Evolutionary conservation across 2,888 invertebrate genomes (phyloP), one percentile per base, ranked within the genome.

Genomic region (Horisme vitalbata): DNA sequence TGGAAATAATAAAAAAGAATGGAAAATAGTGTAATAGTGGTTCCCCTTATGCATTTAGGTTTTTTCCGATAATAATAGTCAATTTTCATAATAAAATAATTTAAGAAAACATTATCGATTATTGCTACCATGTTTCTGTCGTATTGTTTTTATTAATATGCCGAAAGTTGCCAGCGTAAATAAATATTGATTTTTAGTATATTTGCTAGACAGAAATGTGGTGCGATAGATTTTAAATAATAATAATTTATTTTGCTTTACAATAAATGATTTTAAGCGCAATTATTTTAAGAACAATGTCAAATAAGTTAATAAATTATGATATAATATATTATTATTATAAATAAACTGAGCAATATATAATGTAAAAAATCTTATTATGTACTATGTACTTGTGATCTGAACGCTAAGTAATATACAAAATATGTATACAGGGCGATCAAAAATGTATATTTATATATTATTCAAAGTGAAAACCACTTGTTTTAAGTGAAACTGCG

Each of bases 41-140:
- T 68, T 71, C 75, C 79, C 59, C 68, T 51, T 61, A 54, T 73
- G 85, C 85, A 85, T 86, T 86, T 86, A 84, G 83, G 68, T 73
- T 75, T 71, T 67, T 63, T 67, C 66, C 55, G 48, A 50, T 64
- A 61, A 55, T 56, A 53, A 59, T 71, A 68, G 67, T 68, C 60
- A 57, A 64, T 67, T 64, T 68, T 67, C 65, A 65, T 73, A 68
- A 66, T 69, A 71, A 61, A 59, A 59, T 66, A 69, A 61, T 71
- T n/a, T 75, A 72, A 72, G 64, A 64, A 68, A 61, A 63, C 50
- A 55, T 55, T 52, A 39, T 54, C 39, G 38, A 10, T 23, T 33
- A 59, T 51, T 73, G 73, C 70, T 66, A 57, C 69, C 73, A 69
- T 71, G 60, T 79, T 79, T 78, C 77, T 72, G 75, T 77, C 68